phyloP scores from a whole-genome alignment of 2,797 vertebrate species.

The Darevskia nairensis region DNA sequence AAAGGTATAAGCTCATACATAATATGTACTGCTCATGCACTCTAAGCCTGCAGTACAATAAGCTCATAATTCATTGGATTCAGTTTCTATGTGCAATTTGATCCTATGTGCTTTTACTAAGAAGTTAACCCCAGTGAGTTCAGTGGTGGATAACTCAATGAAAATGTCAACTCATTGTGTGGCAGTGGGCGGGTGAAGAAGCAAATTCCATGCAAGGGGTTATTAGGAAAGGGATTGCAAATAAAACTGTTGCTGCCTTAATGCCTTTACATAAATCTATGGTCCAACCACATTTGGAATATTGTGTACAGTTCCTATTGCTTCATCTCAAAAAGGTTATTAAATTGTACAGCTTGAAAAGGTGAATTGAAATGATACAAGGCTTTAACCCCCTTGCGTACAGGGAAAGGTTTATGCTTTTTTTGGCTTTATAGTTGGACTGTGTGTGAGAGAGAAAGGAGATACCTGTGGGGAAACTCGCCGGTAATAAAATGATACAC shows the following conservation, averaged over 20 bases:
- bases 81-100: neutral
- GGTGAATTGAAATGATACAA: neutral
- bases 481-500: neutral
- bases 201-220: neutral
- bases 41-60: conserved; percentile 7
- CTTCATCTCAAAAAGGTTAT: neutral
- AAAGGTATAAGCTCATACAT: neutral
- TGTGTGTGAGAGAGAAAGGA: too few relatives aligned
- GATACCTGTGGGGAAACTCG: too few relatives aligned
- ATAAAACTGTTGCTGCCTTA: neutral
- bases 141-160: neutral
- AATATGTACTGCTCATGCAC: neutral
- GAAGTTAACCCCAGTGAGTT: neutral
- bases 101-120: neutral
- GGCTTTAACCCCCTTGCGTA: neutral
- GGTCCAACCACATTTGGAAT: neutral
- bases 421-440: neutral
- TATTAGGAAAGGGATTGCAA: neutral
- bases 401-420: neutral
- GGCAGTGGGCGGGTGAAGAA: too few relatives aligned
- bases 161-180: neutral
- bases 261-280: neutral
- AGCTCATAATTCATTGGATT: neutral
- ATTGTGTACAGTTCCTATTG: neutral
- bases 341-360: neutral